Evolutionary conservation across 2,797 vertebrate species (phyloP).

Genomic region (Anolis apletophallus): DNA sequence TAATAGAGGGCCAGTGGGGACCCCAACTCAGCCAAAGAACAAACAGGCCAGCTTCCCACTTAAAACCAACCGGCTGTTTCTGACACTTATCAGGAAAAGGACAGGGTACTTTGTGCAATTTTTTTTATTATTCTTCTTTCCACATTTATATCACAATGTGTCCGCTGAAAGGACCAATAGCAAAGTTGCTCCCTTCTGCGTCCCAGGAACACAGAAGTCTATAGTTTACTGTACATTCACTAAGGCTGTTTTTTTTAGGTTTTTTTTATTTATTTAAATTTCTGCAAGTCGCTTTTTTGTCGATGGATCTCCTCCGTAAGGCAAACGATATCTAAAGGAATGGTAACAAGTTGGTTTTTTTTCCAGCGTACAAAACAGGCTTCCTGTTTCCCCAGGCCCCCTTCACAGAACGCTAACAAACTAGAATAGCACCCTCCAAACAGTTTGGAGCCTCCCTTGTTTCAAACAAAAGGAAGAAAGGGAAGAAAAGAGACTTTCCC

Average conservation of each 20-base stretch:
- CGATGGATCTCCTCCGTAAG: constrained; percentile 90
- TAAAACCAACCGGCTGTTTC: too few species aligned
- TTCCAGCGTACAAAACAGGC: constrained; percentile 89
- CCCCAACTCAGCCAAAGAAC: too few species aligned
- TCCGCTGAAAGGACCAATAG: constrained; percentile 92
- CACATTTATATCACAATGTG: constrained; percentile 92
- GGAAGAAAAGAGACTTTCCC: background rate
- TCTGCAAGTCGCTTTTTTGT: constrained; percentile 83
- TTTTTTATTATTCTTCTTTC: constrained; percentile 82
- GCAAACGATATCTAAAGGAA: constrained; percentile 94
- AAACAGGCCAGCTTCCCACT: too few species aligned
- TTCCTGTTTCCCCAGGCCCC: constrained; percentile 68
- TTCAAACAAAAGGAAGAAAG: constrained; percentile 66
- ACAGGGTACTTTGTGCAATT: constrained; percentile 81
- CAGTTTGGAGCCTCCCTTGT: constrained; percentile 64
- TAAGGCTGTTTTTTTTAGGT: constrained; percentile 85
- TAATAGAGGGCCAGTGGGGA: too few species aligned
- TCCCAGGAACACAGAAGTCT: constrained; percentile 87
- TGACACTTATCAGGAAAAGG: constrained; percentile 55
- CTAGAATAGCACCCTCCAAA: constrained; percentile 80
- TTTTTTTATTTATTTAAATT: too few species aligned
- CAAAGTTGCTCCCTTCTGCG: constrained; percentile 91
- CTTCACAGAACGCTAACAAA: constrained; percentile 84
- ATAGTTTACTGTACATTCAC: constrained; percentile 88
- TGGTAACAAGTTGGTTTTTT: constrained; percentile 87